phyloP scores from a whole-genome alignment of 2,113 vertebrate species.

The Sclerurus mexicanus region DNA sequence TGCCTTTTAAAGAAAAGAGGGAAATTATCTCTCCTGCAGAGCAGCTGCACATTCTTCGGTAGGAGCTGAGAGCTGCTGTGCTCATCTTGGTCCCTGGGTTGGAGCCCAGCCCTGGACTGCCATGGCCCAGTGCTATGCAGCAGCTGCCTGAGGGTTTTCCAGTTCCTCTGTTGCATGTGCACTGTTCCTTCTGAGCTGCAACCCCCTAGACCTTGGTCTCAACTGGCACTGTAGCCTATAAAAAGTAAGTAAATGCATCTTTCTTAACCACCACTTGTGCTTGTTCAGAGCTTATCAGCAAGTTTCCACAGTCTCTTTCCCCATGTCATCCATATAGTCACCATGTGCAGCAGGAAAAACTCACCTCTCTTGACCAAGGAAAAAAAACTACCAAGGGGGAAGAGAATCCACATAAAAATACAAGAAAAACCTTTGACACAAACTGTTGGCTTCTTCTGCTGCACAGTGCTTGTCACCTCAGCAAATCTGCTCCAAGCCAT shows the following conservation, averaged over 20 bases:
- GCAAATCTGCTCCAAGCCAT: not conserved
- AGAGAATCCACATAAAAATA: not conserved
- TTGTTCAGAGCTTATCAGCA: not conserved
- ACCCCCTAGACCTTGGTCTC: not conserved
- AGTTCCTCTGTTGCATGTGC: fast-evolving
- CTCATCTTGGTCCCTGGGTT: not conserved
- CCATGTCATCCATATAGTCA: not conserved
- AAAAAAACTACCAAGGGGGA: not conserved
- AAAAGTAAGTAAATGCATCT: not conserved
- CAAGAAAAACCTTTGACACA: not conserved
- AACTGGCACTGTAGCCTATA: not conserved
- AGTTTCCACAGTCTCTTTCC: fast-evolving
- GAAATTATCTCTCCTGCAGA: fast-evolving
- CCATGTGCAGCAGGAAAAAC: not conserved
- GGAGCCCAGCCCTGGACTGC: not conserved
- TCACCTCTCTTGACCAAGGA: fast-evolving
- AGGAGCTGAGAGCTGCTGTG: fast-evolving
- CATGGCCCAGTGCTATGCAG: fast-evolving
- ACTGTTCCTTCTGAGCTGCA: not conserved
- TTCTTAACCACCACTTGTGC: not conserved
- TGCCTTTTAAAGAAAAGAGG: not conserved
- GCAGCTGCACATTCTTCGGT: fast-evolving
- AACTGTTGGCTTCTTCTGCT: not conserved
- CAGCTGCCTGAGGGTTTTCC: too few relatives aligned
- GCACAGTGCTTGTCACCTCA: not conserved